Evolutionary conservation across 2,888 invertebrate genomes (phyloP).

Genomic region (Argyra leucocephala): DNA sequence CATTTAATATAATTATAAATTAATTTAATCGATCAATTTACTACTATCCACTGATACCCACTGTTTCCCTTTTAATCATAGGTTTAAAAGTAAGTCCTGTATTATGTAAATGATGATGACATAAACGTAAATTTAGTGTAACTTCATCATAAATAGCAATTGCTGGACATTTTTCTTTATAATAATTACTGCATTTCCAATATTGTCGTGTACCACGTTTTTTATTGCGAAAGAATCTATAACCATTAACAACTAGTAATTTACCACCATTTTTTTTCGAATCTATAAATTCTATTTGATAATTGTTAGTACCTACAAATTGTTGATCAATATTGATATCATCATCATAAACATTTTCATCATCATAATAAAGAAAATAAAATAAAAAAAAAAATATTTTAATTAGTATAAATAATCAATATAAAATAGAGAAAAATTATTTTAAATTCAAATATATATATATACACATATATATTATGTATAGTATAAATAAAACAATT

Average conservation of each 20-base stretch:
- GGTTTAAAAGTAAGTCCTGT: conserved; percentile 26
- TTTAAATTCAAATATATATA: too few species aligned
- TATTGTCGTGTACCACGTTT: conserved; percentile 42
- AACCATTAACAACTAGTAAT: conserved; percentile 42
- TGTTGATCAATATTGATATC: conserved; percentile 11
- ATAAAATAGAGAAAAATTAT: too few species aligned
- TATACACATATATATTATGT: too few species aligned
- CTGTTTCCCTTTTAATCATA: neutral
- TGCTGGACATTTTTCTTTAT: conserved; percentile 43
- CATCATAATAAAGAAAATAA: neutral
- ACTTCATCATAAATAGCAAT: conserved; percentile 43
- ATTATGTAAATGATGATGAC: conserved; percentile 41
- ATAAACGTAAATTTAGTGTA: conserved; percentile 36
- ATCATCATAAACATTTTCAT: neutral
- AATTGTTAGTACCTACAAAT: conserved; percentile 29
- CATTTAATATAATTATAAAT: too few species aligned
- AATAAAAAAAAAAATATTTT: conserved; percentile 18
- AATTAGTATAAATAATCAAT: neutral
- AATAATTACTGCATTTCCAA: conserved; percentile 44
- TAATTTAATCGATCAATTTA: neutral
- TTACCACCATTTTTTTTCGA: conserved; percentile 44
- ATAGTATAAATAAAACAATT: too few species aligned
- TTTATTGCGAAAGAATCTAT: conserved; percentile 43
- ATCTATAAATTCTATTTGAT: conserved; percentile 41
- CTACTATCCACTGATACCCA: neutral